phyloP scores from a whole-genome alignment of 1,140 invertebrate genomes.

The Apocrypta bakeri region DNA sequence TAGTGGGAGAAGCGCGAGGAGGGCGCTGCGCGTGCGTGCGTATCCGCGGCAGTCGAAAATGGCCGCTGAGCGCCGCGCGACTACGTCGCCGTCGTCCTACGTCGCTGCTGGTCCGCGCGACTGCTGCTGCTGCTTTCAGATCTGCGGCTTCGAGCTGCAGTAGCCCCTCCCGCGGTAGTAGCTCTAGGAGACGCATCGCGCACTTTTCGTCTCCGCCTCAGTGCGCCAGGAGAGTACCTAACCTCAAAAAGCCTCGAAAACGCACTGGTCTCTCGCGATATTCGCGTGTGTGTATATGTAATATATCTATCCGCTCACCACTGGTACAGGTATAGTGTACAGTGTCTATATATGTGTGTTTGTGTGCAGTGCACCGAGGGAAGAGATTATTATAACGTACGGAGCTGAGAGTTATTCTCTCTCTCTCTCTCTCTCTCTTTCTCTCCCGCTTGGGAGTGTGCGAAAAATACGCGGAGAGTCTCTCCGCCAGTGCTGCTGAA shows the following conservation, averaged over 20 bases:
- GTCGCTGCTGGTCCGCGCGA: slow-evolving; percentile 5
- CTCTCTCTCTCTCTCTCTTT: too few species aligned
- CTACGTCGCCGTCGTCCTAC: slow-evolving; percentile 47
- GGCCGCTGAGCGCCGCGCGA: slow-evolving; percentile 61
- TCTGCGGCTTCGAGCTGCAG: neutral
- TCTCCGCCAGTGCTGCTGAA: too few species aligned
- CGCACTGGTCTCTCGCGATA: neutral
- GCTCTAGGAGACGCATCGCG: neutral
- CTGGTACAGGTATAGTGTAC: too few species aligned
- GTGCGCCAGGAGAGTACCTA: slow-evolving; percentile 15
- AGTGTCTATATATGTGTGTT: neutral
- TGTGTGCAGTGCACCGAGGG: neutral
- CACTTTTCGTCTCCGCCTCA: neutral
- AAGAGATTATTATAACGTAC: neutral
- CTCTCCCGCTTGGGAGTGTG: neutral
- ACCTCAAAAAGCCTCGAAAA: slow-evolving; percentile 11
- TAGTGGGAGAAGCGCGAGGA: slow-evolving; percentile 48
- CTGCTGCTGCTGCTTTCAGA: neutral
- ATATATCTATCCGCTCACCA: too few species aligned
- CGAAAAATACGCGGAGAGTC: neutral
- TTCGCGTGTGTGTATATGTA: neutral
- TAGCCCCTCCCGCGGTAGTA: neutral
- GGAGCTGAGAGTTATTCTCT: neutral
- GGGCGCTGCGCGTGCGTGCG: slow-evolving; percentile 50
- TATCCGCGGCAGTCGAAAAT: slow-evolving; percentile 66